Base-by-base conservation (phyloP, 2,113 vertebrate genomes). In the Ifrita kowaldi region DNA sequence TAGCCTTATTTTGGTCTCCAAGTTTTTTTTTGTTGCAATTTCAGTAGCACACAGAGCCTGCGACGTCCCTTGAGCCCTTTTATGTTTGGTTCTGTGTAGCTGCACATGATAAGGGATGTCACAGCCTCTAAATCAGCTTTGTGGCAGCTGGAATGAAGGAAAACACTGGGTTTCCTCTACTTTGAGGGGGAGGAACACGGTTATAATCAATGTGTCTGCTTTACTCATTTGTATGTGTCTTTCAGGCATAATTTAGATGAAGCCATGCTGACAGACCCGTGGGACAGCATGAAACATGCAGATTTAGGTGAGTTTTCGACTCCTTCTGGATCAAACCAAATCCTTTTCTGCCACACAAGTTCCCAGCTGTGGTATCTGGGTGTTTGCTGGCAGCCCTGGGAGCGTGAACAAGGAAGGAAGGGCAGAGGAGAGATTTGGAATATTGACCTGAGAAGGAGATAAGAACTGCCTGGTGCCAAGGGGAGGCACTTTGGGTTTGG, bases 191-290 rank as follows among this genome's bases (percentile, higher is more conserved):
- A 87, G 10, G 35, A 39, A 32, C 26, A 6, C 1, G 1, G 3
- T 7, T 42, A 10, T 7, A 30, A n/a, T 47, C 10, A 10, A 37
- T 27, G 3, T 20, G 20, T 22, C 7, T 68, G 32, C 2, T 21
- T 60, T 26, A 18, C 8, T 74, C 10, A 9, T 67, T n/a, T 64
- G 2, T 12, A 0, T 94, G 68, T 96, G 11, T 74, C 11, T 89
- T 92, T 89, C 95, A 99, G 99, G 95, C 99, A 99, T 96, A 98
- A 99, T 8, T 96, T 99, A 95, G 98, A 99, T 8, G 96, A 96
- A 39, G 97, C 99, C 70, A 96, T 99, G 95, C 97, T 99, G 57
- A 94, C 97, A 85, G 99, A 99, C 97, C 99, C 99, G 0, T 98
- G 98, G 98, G 97, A 97, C 74, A 98, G 99, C 26, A 96, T 99